Evolutionary conservation across 2,113 vertebrate species (phyloP), one percentile per base, ranked within the genome.

Genomic region (Thunnus thynnus): DNA sequence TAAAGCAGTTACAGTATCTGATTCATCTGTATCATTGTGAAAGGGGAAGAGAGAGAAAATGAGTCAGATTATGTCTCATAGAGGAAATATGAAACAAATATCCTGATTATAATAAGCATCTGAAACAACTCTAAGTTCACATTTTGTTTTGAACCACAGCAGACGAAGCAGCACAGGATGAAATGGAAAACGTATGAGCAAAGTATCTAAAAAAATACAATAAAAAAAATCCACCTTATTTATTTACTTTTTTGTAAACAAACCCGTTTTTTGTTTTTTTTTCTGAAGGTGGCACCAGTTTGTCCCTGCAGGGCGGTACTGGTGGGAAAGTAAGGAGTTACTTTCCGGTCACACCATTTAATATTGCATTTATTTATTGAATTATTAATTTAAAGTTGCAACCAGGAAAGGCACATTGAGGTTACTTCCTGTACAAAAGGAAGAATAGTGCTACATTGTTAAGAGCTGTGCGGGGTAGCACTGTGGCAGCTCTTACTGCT

Each of bases 261-360:
- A 74, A 76, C 68, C 52, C 1, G 0, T 61, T 64, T 56, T 51
- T 30, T 30, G 2, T 13, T 13, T n/a, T 27, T 14, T 67, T 57
- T 36, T 66, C 51, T 11, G 27, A 50, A 48, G 67, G 65, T 80
- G 79, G 76, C 77, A 48, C 30, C 64, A 2, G 44, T 60, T 52
- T 6, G 78, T 70, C 75, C 51, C 25, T 4, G 54, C 52, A 62
- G 67, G 77, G 41, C 76, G 18, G 57, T 44, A 3, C 54, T 58
- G 89, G 91, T 94, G 95, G 95, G 93, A 95, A 95, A 94, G 80
- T 71, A 83, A 60, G 74, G 71, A 80, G 72, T 60, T 16, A 18
- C 89, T 78, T 93, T 94, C 95, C 94, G 94, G 91, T 95, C 94
- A 91, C 95, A 95, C 93, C 93, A 92, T 94, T 94, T 95, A 81